Evolutionary conservation across 2,113 vertebrate species (phyloP).

Genomic region (Suricata suricatta): DNA sequence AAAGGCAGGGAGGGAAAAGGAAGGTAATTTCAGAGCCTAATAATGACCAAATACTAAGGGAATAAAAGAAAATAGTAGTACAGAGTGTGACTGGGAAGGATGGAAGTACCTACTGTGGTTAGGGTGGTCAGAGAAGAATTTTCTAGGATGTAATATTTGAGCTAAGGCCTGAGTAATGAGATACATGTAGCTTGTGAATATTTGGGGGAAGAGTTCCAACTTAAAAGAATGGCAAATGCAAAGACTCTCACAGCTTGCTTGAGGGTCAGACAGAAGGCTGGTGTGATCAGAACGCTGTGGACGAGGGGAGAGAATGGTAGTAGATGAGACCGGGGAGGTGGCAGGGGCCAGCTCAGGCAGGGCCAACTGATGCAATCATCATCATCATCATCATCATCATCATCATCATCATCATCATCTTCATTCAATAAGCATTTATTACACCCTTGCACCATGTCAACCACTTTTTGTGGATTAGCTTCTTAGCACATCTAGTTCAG

Average conservation of each 20-base stretch:
- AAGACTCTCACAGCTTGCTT: not conserved
- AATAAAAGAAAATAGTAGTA: not conserved
- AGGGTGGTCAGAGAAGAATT: not conserved
- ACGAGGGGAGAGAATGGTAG: not conserved
- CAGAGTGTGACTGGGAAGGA: not conserved
- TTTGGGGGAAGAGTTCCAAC: not conserved
- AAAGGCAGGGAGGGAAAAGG: not conserved
- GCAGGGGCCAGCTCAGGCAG: not conserved
- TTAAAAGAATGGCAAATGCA: not conserved
- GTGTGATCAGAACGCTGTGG: not conserved
- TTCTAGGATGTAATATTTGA: slow-evolving; percentile 17
- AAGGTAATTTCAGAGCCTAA: not conserved
- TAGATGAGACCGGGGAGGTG: not conserved
- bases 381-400: no score
- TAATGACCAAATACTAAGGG: not conserved
- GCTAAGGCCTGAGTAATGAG: not conserved
- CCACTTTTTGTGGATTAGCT: not conserved
- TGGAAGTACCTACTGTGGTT: not conserved
- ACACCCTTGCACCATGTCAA: not conserved
- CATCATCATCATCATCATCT: no score
- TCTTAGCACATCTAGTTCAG: not conserved
- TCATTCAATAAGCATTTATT: not conserved
- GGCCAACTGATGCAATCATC: not conserved
- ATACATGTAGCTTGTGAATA: not conserved
- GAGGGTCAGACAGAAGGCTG: not conserved